Conservation (phyloP, 1,140 invertebrate genomes). For the Gryon sp. region DNA sequence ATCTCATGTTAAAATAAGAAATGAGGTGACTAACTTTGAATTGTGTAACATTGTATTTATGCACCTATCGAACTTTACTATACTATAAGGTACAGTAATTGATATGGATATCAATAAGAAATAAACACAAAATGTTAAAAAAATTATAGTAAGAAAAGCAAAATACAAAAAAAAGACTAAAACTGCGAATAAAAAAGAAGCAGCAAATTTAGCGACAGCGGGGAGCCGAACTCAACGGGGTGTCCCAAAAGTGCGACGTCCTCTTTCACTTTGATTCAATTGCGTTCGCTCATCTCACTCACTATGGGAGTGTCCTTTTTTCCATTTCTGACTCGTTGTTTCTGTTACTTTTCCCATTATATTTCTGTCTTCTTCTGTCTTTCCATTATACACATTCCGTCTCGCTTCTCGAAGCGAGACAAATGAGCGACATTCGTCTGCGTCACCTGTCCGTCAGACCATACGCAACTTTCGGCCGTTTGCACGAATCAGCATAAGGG, state of each 20-base stretch:
- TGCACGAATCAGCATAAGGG: constrained; percentile 60
- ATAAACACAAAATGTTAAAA: too few species aligned
- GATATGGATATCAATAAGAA: too few species aligned
- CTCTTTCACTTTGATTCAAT: constrained; percentile 65
- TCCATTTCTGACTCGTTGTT: constrained; percentile 37
- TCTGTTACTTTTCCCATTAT: constrained; percentile 34
- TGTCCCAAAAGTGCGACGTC: constrained; percentile 70
- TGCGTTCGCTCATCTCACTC: constrained; percentile 50
- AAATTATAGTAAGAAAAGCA: too few species aligned
- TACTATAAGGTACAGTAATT: too few species aligned
- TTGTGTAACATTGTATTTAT: too few species aligned
- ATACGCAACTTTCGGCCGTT: constrained; percentile 72
- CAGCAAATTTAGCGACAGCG: constrained; percentile 75
- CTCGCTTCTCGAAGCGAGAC: constrained; percentile 78
- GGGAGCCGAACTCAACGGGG: constrained; percentile 71
- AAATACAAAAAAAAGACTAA: constrained; percentile 32
- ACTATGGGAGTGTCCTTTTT: constrained; percentile 10
- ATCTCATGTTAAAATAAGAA: too few species aligned
- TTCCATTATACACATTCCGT: constrained; percentile 60
- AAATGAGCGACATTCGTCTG: constrained; percentile 79
- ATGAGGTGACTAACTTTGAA: too few species aligned
- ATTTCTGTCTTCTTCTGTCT: constrained; percentile 1
- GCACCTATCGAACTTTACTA: too few species aligned
- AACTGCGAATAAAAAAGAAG: constrained; percentile 69
- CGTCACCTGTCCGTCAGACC: constrained; percentile 79